Evolutionary conservation across 2,888 invertebrate genomes (phyloP).

Genomic region (Cotesia congregata): DNA sequence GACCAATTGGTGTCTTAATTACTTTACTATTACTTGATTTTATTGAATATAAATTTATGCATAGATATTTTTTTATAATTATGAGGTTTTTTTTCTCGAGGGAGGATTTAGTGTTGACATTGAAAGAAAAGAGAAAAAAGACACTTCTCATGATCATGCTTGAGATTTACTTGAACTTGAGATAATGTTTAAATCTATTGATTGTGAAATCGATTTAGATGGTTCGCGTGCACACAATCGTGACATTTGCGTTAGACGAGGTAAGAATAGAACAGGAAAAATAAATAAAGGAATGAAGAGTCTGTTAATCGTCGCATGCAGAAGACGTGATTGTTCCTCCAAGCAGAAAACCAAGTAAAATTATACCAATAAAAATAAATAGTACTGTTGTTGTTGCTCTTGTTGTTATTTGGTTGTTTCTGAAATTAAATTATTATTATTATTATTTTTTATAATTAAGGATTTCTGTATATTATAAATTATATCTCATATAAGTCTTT

Average conservation of each 20-base stretch:
- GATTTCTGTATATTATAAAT: too few species aligned
- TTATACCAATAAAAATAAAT: constrained; percentile 12
- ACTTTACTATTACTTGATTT: too few species aligned
- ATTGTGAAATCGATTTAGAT: constrained; percentile 16
- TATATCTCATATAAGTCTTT: too few species aligned
- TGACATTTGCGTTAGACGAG: constrained; percentile 16
- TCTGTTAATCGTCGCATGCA: constrained; percentile 31
- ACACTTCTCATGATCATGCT: not conserved
- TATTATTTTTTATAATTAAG: not conserved
- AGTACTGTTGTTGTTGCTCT: constrained; percentile 51
- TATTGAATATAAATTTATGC: too few species aligned
- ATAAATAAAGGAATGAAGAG: not conserved
- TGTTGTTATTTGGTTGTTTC: constrained; percentile 51
- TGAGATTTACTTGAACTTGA: constrained; percentile 11
- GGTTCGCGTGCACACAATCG: constrained; percentile 23
- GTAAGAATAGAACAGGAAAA: not conserved
- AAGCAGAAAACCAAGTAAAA: constrained; percentile 52
- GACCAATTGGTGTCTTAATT: too few species aligned
- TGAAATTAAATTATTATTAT: constrained; percentile 44
- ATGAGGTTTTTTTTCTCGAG: too few species aligned
- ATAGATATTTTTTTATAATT: too few species aligned
- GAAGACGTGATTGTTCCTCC: constrained; percentile 43
- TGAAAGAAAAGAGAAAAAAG: not conserved
- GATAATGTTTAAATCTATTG: constrained; percentile 5
- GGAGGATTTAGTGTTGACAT: not conserved